Evolutionary conservation across 2,888 invertebrate species (phyloP), one percentile per base, ranked within the genome.

Genomic region (Acheta domesticus): DNA sequence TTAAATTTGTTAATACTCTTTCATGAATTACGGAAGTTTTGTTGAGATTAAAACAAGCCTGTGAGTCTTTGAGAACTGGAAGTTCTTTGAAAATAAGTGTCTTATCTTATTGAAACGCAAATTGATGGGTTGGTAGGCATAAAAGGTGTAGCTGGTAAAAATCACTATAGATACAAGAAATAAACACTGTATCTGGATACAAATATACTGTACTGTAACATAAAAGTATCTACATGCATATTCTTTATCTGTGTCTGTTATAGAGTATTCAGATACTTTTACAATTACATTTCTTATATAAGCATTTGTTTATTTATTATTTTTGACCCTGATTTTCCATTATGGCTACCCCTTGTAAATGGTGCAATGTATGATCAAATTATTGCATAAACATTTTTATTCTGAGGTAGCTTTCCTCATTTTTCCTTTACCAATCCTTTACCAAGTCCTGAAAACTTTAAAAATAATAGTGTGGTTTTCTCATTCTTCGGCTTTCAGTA

Each of bases 21-120:
- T 62, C n/a, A 19, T 8, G 62, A 62, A 62, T 62, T 62, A 19
- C 62, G 16, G 62, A 62, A 62, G n/a, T 62, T 62, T 19, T 62
- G 62, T 62, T 62, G 62, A 62, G n/a, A 62, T 62, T n/a, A 62
- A 62, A 19, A 62, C 16, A 62, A 62, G 62, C 62, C 62, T 62
- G 62, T 62, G 62, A 62, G 62, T 62, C 62, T 62, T 62, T n/a
- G n/a, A 19, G 62, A 62, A 62, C 62, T 62, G 62, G 62, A 62
- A 62, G 62, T 62, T 62, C 62, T 62, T 62, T 62, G 62, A n/a
- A n/a, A 62, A n/a, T 62, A 62, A 62, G 62, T 62, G 62, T 62
- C 62, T 62, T 62, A 62, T 62, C 62, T 62, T 62, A 62, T 62
- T 62, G n/a, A 62, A 62, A 19, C n/a, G 62, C 62, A 62, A 62